phyloP scores from a whole-genome alignment of 2,113 vertebrate species.

The Corythornis vintsioides region DNA sequence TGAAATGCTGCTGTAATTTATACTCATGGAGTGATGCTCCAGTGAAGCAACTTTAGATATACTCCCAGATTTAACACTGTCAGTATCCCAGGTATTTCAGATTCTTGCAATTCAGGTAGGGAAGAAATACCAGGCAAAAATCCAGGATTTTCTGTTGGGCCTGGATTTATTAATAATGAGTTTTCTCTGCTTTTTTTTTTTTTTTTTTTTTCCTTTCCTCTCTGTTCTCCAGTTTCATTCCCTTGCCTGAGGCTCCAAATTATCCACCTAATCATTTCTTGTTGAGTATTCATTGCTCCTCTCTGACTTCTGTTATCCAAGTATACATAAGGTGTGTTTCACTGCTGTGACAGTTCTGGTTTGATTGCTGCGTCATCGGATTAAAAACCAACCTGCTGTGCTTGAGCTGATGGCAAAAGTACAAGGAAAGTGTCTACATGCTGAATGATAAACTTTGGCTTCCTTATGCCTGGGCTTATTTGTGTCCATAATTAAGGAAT shows the following conservation, averaged over 20 bases:
- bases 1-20: constrained; percentile 14
- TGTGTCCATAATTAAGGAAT: constrained; percentile 25
- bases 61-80: not conserved
- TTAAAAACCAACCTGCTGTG: constrained; percentile 32
- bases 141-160: not conserved
- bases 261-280: constrained; percentile 10
- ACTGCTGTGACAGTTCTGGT: not conserved
- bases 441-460: constrained; percentile 10
- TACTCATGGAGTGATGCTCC: not conserved
- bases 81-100: not conserved
- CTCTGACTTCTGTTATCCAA: constrained; percentile 4
- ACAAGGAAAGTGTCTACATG: constrained; percentile 36
- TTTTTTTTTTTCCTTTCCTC: not conserved
- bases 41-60: constrained; percentile 18
- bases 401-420: constrained; percentile 18
- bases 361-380: constrained; percentile 47
- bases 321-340: constrained; percentile 6
- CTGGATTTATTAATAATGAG: not conserved
- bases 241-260: constrained; percentile 26
- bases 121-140: not conserved
- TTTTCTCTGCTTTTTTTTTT: not conserved
- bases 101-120: not conserved
- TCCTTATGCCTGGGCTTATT: not conserved
- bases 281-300: constrained; percentile 13
- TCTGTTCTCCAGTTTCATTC: not conserved